Percentiles rank a stretch among this genome's conserved stretches.
These are phyloP conservation scores for Trichomalopsis sarcophagae DNA, from an alignment of 1,140 invertebrate genomes.

Conservation along the genomic window DNA sequence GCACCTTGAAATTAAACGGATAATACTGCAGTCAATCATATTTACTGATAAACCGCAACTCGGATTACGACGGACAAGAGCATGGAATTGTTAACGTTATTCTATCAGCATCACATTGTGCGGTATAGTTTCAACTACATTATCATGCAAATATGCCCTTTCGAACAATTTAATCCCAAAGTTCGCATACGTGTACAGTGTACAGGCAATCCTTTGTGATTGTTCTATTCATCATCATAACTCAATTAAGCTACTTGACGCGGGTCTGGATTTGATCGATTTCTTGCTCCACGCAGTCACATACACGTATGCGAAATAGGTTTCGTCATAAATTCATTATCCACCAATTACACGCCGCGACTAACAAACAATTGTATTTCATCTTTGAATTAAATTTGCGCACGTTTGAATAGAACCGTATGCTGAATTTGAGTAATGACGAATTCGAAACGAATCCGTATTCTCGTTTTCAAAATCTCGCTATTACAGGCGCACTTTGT, in stretches of 20 bases:
- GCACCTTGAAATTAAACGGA: neutral
- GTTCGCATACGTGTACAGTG: neutral
- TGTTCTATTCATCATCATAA: conserved; percentile 24
- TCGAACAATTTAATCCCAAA: neutral
- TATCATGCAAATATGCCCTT: neutral
- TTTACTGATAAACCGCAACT: neutral
- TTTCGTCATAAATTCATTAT: neutral
- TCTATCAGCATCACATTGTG: neutral
- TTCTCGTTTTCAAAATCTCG: too few species aligned
- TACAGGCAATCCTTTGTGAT: neutral
- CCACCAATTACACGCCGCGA: too few species aligned
- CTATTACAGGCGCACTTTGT: too few species aligned
- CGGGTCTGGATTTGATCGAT: neutral
- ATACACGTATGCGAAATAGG: neutral
- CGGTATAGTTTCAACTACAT: neutral
- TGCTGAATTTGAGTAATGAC: too few species aligned
- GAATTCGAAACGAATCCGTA: too few species aligned
- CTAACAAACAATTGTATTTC: too few species aligned
- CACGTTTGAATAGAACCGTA: too few species aligned
- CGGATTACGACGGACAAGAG: neutral
- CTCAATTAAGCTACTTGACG: conserved; percentile 9
- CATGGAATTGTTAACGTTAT: neutral
- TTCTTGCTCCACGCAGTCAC: neutral
- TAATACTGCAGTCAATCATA: neutral
- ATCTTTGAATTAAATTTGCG: too few species aligned